Conservation (phyloP, 2,888 invertebrate species). For the Dicyrtoma fusca region DNA sequence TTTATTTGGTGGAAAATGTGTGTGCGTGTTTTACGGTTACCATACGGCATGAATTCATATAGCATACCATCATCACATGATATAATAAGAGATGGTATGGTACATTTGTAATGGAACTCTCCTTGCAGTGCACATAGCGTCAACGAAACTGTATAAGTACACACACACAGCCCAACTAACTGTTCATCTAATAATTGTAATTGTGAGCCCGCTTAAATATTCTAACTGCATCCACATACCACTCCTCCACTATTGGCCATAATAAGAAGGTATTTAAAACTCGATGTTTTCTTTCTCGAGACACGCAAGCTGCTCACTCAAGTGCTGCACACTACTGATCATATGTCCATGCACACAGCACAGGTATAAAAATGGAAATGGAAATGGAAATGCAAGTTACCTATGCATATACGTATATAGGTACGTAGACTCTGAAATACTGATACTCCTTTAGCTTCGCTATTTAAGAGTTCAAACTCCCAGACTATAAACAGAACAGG, state of each 20-base stretch:
- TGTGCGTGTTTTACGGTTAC: conserved; percentile 14
- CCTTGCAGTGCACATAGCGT: neutral
- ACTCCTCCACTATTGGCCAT: neutral
- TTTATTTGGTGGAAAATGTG: conserved; percentile 12
- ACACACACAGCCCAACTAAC: neutral
- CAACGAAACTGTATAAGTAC: neutral
- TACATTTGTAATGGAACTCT: neutral
- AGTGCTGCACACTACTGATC: too few species aligned
- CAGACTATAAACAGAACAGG: too few species aligned
- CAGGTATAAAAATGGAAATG: too few species aligned
- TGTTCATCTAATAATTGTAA: neutral
- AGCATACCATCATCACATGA: neutral
- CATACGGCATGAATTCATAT: conserved; percentile 11
- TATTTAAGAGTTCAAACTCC: too few species aligned
- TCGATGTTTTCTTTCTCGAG: too few species aligned
- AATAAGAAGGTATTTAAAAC: neutral
- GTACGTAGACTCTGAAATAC: too few species aligned
- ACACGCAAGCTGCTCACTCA: too few species aligned
- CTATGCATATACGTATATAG: too few species aligned
- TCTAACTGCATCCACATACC: neutral
- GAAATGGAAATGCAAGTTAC: too few species aligned
- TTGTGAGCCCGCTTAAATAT: conserved; percentile 1
- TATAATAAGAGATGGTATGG: too few species aligned
- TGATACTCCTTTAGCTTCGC: too few species aligned
- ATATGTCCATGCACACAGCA: too few species aligned